phyloP scores from a whole-genome alignment of 2,113 vertebrate species.

The Oncorhynchus gorbuscha region DNA sequence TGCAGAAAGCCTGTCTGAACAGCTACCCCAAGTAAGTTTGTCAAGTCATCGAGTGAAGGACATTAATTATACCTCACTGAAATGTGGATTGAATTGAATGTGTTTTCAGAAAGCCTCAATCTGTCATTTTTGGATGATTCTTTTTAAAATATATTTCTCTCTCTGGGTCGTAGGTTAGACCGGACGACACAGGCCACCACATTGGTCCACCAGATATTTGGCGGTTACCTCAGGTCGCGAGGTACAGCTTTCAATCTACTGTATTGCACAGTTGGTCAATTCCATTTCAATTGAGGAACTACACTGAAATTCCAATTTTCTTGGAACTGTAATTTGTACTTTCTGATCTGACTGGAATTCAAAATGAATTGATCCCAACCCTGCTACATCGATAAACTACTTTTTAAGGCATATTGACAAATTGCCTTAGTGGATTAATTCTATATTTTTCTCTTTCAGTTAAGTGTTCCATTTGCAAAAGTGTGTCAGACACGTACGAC shows the following conservation, averaged over 20 bases:
- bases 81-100: neutral
- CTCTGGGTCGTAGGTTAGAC: constrained; percentile 79
- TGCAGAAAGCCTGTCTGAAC: constrained; percentile 94
- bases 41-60: too few species aligned
- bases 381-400: neutral
- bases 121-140: neutral
- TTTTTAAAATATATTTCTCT: neutral
- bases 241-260: constrained; percentile 68
- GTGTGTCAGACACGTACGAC: constrained; percentile 92
- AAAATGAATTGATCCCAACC: too few species aligned
- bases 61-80: too few species aligned
- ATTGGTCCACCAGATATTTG: constrained; percentile 94
- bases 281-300: too few species aligned
- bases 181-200: constrained; percentile 93
- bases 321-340: too few species aligned
- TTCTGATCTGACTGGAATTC: neutral
- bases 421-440: neutral
- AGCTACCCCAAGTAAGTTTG: constrained; percentile 84
- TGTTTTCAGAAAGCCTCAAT: neutral
- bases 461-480: constrained; percentile 90
- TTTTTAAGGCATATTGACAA: neutral
- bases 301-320: too few species aligned
- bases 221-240: constrained; percentile 92
- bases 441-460: constrained; percentile 73
- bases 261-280: neutral